These are phyloP conservation scores for Dipodomys spectabilis DNA, from an alignment of 2,113 vertebrate species.

Conservation along the genomic window DNA sequence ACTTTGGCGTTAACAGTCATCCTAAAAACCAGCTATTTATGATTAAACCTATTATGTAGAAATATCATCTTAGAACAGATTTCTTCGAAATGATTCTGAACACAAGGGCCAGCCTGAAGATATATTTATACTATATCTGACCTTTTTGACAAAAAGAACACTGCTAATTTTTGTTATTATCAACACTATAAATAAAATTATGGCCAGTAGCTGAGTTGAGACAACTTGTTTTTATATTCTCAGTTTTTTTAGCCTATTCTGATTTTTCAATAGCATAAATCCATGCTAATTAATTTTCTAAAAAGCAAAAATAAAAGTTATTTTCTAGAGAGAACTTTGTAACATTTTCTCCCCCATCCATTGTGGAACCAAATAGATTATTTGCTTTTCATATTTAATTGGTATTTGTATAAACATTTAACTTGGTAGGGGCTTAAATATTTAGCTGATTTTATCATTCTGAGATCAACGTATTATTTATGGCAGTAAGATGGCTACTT, in stretches of 20 bases:
- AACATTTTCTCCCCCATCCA: neutral
- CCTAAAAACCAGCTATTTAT: neutral
- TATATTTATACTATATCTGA: neutral
- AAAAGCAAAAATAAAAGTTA: constrained; percentile 5
- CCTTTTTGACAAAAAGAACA: neutral
- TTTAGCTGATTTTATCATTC: neutral
- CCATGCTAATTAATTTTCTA: neutral
- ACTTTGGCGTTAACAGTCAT: neutral
- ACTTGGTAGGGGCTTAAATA: neutral
- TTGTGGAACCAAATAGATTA: neutral
- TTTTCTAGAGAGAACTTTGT: neutral
- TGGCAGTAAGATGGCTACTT: neutral
- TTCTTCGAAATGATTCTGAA: neutral
- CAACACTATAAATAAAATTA: neutral
- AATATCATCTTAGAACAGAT: neutral
- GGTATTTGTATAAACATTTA: neutral
- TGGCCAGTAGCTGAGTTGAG: neutral
- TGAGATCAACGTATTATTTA: neutral
- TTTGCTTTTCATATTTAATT: neutral
- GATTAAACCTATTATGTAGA: neutral
- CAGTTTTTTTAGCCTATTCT: neutral
- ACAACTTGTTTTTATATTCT: constrained; percentile 31
- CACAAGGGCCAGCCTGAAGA: neutral
- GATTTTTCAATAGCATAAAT: neutral
- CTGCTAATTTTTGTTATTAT: neutral